phyloP scores from a whole-genome alignment of 1,140 invertebrate species.

The Drosophila pseudoobscura region DNA sequence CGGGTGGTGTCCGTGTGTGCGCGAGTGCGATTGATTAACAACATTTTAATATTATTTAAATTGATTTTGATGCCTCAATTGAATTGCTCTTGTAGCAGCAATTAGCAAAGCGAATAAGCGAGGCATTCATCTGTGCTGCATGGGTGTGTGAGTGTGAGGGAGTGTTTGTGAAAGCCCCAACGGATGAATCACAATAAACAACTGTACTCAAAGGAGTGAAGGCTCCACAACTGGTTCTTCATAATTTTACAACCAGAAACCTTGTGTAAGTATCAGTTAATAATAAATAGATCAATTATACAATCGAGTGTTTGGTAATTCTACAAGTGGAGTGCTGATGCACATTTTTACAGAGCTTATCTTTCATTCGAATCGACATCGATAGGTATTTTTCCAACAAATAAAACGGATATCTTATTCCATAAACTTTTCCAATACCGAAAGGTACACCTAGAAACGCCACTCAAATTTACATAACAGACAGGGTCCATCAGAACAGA shows the following conservation, averaged over 20 bases:
- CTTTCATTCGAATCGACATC: no score
- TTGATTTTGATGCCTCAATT: slow-evolving; percentile 51
- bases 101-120: slow-evolving; percentile 20
- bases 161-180: slow-evolving; percentile 4
- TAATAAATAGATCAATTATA: background rate
- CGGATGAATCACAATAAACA: slow-evolving; percentile 16
- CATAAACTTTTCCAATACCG: no score
- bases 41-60: slow-evolving; percentile 45
- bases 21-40: slow-evolving; percentile 34
- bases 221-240: background rate
- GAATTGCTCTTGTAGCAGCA: slow-evolving; percentile 36
- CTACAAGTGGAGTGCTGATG: background rate
- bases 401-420: no score
- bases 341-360: no score
- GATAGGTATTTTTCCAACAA: no score
- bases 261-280: slow-evolving; percentile 8
- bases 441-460: slow-evolving; percentile 1
- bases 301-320: background rate
- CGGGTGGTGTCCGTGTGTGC: slow-evolving; percentile 11
- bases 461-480: slow-evolving; percentile 5
- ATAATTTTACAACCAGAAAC: background rate
- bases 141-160: background rate
- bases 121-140: background rate
- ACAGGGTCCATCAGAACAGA: background rate
- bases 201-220: slow-evolving; percentile 11